Conservation (phyloP, 1,140 invertebrate species). For the Solenopsis fugax region DNA sequence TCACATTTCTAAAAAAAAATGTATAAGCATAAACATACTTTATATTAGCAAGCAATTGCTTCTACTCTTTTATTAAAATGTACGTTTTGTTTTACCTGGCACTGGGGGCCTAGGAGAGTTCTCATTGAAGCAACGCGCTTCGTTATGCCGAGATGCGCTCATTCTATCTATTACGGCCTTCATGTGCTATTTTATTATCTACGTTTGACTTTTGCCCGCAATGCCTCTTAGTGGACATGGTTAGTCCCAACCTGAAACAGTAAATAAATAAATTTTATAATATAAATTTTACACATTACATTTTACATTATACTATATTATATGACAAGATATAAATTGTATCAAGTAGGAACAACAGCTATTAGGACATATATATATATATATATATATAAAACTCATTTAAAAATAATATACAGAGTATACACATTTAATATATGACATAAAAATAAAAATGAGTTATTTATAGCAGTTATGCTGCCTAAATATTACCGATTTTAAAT, state of each 20-base stretch:
- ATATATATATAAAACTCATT: too few species aligned
- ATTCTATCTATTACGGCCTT: conserved; percentile 86
- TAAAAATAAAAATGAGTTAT: background rate
- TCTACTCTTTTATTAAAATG: conserved; percentile 32
- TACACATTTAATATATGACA: conserved; percentile 4
- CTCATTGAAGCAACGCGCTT: conserved; percentile 87
- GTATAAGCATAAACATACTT: background rate
- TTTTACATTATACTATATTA: background rate
- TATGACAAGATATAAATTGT: background rate
- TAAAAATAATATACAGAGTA: background rate
- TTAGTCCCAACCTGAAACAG: conserved; percentile 84
- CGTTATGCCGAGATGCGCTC: conserved; percentile 85
- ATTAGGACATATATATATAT: background rate
- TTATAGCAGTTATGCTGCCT: background rate
- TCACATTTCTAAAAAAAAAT: conserved; percentile 1
- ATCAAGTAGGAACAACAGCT: background rate
- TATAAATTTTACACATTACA: background rate
- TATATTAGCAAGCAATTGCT: background rate
- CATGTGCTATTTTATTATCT: conserved; percentile 84
- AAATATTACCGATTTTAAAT: conserved; percentile 28
- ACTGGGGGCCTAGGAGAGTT: conserved; percentile 87
- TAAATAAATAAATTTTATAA: conserved; percentile 55
- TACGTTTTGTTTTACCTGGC: conserved; percentile 81
- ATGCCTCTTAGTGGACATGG: conserved; percentile 86
- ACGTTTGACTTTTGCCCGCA: conserved; percentile 84